Evolutionary conservation across 2,888 invertebrate genomes (phyloP).

Genomic region (Drosophila recens): DNA sequence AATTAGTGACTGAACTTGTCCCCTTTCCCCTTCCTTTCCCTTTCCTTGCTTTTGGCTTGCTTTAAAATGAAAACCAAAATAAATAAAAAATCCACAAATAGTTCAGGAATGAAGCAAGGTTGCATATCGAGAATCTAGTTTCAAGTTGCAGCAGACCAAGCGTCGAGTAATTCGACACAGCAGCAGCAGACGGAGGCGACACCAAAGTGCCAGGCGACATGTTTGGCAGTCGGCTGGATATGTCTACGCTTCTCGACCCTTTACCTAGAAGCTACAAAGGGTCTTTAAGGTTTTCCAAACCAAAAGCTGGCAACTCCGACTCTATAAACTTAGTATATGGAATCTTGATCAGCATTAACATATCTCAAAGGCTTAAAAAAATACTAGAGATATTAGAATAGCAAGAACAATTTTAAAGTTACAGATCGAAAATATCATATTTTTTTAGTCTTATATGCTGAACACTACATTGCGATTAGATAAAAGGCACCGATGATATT

Average conservation of each 20-base stretch:
- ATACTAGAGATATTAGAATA: not conserved
- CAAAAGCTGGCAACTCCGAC: not conserved
- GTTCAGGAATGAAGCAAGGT: not conserved
- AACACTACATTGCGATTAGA: too few species aligned
- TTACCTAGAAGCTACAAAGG: not conserved
- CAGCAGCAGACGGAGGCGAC: slow-evolving; percentile 24
- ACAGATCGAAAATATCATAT: not conserved
- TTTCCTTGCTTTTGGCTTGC: not conserved
- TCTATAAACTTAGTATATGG: not conserved
- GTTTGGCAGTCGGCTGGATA: slow-evolving; percentile 61
- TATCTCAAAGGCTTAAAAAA: not conserved
- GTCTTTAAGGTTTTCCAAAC: not conserved
- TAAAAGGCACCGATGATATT: too few species aligned
- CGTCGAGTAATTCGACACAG: slow-evolving; percentile 51
- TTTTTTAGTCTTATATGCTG: too few species aligned
- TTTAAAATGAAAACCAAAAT: slow-evolving; percentile 5
- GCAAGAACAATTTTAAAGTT: not conserved
- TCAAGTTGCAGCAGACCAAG: slow-evolving; percentile 52
- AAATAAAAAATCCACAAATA: not conserved
- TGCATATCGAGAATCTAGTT: slow-evolving; percentile 59
- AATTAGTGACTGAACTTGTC: slow-evolving; percentile 33
- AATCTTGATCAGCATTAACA: too few species aligned
- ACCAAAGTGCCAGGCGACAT: slow-evolving; percentile 62
- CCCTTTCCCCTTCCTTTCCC: too few species aligned
- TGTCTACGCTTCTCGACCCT: slow-evolving; percentile 15